phyloP scores from a whole-genome alignment of 2,888 invertebrate species.

The Allolobophora icterica region DNA sequence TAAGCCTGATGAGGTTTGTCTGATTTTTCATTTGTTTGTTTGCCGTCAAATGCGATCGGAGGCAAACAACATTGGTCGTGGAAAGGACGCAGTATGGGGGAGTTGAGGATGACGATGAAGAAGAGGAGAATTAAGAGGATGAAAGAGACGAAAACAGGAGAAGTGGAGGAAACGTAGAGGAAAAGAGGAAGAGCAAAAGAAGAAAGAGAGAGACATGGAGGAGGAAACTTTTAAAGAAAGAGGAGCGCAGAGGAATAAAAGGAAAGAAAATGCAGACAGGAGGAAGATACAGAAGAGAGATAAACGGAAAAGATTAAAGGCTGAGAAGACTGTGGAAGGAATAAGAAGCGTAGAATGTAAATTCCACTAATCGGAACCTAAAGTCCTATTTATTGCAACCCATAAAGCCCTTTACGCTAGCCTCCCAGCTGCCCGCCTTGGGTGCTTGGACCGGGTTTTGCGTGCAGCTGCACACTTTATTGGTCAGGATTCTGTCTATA shows the following conservation, averaged over 20 bases:
- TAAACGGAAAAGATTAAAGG: neutral
- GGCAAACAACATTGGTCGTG: neutral
- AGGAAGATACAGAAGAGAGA: neutral
- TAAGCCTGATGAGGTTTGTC: neutral
- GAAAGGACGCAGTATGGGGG: neutral
- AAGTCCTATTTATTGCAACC: too few relatives aligned
- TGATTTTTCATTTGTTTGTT: constrained; percentile 3
- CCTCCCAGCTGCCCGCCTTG: too few relatives aligned
- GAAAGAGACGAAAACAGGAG: neutral
- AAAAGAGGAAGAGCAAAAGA: neutral
- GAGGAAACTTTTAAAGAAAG: neutral
- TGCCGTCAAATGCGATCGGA: neutral
- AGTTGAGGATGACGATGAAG: too few relatives aligned
- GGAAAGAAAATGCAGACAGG: neutral
- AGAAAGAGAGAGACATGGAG: neutral
- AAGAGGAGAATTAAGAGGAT: neutral
- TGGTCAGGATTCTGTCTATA: too few relatives aligned
- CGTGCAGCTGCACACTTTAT: too few relatives aligned
- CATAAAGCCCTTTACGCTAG: too few relatives aligned
- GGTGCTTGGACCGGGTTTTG: too few relatives aligned
- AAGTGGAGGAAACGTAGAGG: neutral
- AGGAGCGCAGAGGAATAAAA: neutral
- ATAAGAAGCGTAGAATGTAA: neutral
- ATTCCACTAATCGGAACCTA: too few relatives aligned
- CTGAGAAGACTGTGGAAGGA: neutral